Percentiles rank a stretch among this genome's conserved stretches.
These are phyloP conservation scores for Vanacampus margaritifer DNA, from an alignment of 2,113 vertebrate species.

Conservation along the genomic window DNA sequence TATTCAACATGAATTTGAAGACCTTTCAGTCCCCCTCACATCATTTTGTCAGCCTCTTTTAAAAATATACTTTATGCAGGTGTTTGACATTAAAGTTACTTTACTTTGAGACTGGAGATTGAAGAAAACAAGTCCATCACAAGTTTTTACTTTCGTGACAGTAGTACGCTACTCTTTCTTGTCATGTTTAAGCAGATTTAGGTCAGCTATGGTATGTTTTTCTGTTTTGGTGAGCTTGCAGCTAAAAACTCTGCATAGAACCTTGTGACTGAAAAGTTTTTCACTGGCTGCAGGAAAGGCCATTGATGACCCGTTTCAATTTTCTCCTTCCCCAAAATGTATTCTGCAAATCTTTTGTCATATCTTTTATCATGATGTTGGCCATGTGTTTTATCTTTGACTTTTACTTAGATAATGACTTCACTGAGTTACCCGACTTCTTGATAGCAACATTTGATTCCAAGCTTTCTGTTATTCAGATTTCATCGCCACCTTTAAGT, in stretches of 20 bases:
- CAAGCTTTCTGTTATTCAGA: neutral
- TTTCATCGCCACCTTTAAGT: neutral
- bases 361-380: neutral
- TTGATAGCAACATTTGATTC: constrained; percentile 3
- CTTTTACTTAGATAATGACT: neutral
- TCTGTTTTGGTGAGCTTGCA: constrained; percentile 33
- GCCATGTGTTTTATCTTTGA: neutral
- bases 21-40: neutral
- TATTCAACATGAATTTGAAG: neutral
- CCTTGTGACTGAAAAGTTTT: constrained; percentile 20
- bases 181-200: constrained; percentile 1
- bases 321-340: constrained; percentile 8
- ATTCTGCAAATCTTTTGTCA: neutral
- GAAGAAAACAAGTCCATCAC: neutral
- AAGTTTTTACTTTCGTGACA: neutral
- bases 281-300: constrained; percentile 11
- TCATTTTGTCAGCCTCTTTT: neutral
- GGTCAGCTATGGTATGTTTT: constrained; percentile 35
- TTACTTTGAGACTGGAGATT: neutral
- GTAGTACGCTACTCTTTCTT: constrained; percentile 32
- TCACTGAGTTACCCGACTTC: neutral
- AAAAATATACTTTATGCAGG: neutral
- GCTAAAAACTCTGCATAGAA: constrained; percentile 30
- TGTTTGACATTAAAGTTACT: neutral
- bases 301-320: constrained; percentile 39